A percentile compares a stretch with the other conserved stretches of the same genome.
These are phyloP conservation scores for Pollenia griseotomentosa DNA, from an alignment of 2,888 invertebrate genomes.

Conservation along the genomic window DNA sequence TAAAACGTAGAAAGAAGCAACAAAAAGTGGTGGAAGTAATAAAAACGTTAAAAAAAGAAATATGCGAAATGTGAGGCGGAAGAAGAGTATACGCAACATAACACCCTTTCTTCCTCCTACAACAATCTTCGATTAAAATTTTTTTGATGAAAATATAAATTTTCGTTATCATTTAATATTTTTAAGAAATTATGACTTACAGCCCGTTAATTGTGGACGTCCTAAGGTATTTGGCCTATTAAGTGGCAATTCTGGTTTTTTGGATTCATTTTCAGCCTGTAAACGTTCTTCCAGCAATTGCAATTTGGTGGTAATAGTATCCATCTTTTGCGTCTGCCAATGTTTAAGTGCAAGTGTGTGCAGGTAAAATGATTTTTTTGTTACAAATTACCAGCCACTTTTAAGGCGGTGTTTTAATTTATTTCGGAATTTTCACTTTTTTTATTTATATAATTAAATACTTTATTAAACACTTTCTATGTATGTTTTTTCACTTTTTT, in stretches of 20 bases:
- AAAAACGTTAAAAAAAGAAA: conserved; percentile 26
- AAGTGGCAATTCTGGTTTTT: conserved; percentile 78
- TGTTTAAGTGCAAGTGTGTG: background rate
- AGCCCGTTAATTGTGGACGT: conserved; percentile 70
- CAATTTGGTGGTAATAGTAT: conserved; percentile 85
- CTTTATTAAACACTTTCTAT: conserved; percentile 25
- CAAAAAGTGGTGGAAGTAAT: conserved; percentile 47
- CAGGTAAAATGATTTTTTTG: background rate
- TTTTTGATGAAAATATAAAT: background rate
- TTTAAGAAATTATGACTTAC: conserved; percentile 59
- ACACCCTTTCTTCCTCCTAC: background rate
- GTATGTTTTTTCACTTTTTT: background rate
- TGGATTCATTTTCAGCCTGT: conserved; percentile 85
- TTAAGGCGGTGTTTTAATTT: conserved; percentile 46
- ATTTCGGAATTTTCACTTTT: background rate
- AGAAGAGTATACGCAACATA: conserved; percentile 12
- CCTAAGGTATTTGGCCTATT: conserved; percentile 79
- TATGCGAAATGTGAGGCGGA: conserved; percentile 24
- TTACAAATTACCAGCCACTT: conserved; percentile 48
- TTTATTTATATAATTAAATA: conserved; percentile 30
- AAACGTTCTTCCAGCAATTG: conserved; percentile 92
- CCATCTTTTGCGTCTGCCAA: conserved; percentile 47
- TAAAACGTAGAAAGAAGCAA: conserved; percentile 5
- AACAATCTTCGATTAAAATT: background rate
- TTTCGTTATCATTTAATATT: background rate